Base-by-base conservation (phyloP, 2,888 invertebrate genomes). In the Quadroppia sp. region DNA sequence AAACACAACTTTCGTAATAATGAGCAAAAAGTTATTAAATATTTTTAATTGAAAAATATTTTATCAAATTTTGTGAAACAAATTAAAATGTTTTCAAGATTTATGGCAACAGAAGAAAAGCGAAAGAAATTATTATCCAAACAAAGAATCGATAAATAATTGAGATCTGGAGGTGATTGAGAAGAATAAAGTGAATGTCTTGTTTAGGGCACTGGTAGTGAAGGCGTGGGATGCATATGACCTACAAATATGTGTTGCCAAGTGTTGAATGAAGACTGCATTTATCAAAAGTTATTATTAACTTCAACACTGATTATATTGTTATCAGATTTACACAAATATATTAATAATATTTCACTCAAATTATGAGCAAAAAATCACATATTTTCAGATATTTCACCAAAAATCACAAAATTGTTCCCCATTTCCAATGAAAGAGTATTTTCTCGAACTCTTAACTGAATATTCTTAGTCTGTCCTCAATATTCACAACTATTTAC, bases 231-330 rank as follows among this genome's bases (percentile, higher is more conserved):
- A 23, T 53, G 53, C 2, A 9, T 53, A 23, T 53, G 53, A 53
- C 53, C 53, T 25, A 53, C 25, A 53, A 53, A 50, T 7, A 2
- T 25, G n/a, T 53, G 53, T 53, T 53, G 25, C 53, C 53, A 53
- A 53, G 36, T 36, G 36, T 36, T 36, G 4, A 36, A 36, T 11
- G 11, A 36, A 36, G 11, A 11, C 36, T 7, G 6, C 36, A 7
- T 36, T 36, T 36, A 36, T 11, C 11, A 36, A 36, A n/a, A 20
- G 50, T 53, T 53, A 53, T 53, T 53, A 53, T 53, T 53, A 53
- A 53, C 53, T 53, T 53, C 23, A 25, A 11, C 23, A 53, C 25
- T 25, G 15, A 53, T 53, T 53, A 53, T 11, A 50, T 50, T 20
- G 20, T 50, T 25, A 53, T 53, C 25, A 25, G 15, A 25, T 25